Conservation (phyloP, 2,888 invertebrate genomes). For the Epinotia brunnichana region DNA sequence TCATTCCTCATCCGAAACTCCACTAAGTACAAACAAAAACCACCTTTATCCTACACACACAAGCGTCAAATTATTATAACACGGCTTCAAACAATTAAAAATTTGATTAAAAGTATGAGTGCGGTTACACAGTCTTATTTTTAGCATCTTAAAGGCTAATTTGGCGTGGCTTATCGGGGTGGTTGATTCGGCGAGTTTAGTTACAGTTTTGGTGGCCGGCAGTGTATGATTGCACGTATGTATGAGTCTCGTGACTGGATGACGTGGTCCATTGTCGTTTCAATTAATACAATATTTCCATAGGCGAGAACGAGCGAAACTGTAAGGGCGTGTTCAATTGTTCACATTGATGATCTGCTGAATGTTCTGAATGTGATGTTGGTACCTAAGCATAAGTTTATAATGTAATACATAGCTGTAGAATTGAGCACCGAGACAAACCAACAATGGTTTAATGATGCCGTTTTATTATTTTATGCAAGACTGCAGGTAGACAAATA, state of each 20-base stretch:
- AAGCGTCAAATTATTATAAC: conserved; percentile 1
- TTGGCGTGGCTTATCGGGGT: background rate
- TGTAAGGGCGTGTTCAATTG: conserved; percentile 16
- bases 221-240: conserved; percentile 11
- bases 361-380: too few relatives aligned
- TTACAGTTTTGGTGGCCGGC: background rate
- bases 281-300: conserved; percentile 40
- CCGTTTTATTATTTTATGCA: too few relatives aligned
- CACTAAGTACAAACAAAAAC: background rate
- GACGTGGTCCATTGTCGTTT: conserved; percentile 39
- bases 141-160: conserved; percentile 2
- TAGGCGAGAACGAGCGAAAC: conserved; percentile 6
- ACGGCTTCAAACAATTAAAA: background rate
- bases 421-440: too few relatives aligned
- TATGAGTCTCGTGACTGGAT: conserved; percentile 27
- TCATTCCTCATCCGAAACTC: background rate
- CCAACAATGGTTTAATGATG: too few relatives aligned
- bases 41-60: background rate
- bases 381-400: too few relatives aligned
- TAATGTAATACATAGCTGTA: too few relatives aligned
- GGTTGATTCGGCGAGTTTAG: background rate
- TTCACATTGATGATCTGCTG: too few relatives aligned
- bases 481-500: too few relatives aligned
- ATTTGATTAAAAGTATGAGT: background rate
- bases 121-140: background rate